Conservation (phyloP, 2,113 vertebrate genomes). For the Petaurus breviceps region DNA sequence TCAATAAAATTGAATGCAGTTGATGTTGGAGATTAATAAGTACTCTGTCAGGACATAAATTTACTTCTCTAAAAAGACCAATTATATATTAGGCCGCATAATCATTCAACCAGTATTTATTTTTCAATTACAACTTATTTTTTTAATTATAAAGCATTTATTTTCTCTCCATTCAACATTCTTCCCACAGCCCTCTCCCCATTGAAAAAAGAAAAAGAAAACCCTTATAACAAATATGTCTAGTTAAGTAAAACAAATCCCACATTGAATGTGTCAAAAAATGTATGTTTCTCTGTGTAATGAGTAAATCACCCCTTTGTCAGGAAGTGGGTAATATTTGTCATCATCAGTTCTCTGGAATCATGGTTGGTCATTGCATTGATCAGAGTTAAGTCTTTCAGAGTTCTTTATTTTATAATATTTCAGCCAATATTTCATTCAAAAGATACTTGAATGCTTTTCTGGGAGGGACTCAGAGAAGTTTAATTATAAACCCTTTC, state of each 20-base stretch:
- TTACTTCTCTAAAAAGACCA: constrained; percentile 24
- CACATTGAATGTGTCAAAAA: not conserved
- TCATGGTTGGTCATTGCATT: not conserved
- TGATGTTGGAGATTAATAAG: constrained; percentile 41
- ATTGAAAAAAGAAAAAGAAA: not conserved
- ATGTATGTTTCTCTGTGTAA: not conserved
- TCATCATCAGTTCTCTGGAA: not conserved
- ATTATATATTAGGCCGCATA: not conserved
- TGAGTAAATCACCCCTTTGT: not conserved
- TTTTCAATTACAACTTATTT: not conserved
- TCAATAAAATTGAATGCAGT: constrained; percentile 40
- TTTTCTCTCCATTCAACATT: not conserved
- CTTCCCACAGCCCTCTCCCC: not conserved
- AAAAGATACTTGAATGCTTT: constrained; percentile 18
- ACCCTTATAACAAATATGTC: not conserved
- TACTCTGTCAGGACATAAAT: not conserved
- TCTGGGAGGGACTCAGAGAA: not conserved
- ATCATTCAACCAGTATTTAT: not conserved
- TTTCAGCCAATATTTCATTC: not conserved
- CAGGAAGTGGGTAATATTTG: not conserved
- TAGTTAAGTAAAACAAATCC: not conserved
- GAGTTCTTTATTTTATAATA: not conserved
- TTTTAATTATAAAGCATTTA: not conserved
- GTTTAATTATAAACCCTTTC: not conserved
- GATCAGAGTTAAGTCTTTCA: not conserved